Conservation (phyloP, 2,113 vertebrate genomes). For the Anolis carolinensis region DNA sequence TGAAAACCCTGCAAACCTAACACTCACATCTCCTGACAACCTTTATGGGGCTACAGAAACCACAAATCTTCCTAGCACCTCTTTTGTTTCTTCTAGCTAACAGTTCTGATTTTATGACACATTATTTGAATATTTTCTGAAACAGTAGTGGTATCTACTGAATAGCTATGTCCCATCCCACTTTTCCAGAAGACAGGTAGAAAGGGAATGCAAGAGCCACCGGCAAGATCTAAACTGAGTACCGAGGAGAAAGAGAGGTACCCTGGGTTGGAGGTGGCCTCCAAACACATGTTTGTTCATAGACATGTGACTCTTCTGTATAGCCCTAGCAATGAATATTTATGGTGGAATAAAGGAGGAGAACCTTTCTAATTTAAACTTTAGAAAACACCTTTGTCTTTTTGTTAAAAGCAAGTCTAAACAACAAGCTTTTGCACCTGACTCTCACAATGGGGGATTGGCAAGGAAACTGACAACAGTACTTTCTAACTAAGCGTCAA, state of each 20-base stretch:
- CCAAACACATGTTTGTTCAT: not conserved
- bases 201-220: not conserved
- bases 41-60: not conserved
- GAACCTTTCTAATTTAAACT: not conserved
- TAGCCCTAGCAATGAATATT: not conserved
- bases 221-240: not conserved
- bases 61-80: not conserved
- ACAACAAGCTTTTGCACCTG: conserved; percentile 11
- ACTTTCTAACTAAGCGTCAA: not conserved
- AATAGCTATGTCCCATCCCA: not conserved
- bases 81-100: not conserved
- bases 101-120: not conserved
- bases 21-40: not conserved
- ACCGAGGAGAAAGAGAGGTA: not conserved
- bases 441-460: not conserved
- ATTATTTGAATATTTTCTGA: not conserved
- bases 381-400: not conserved
- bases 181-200: not conserved
- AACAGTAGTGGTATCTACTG: no score
- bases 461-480: not conserved
- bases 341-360: not conserved
- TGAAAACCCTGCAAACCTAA: not conserved
- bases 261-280: not conserved
- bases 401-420: conserved; percentile 6
- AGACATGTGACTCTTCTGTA: not conserved